Conservation (phyloP, 64 coral and sea anemone species). For the Exaiptasia diaphana region DNA sequence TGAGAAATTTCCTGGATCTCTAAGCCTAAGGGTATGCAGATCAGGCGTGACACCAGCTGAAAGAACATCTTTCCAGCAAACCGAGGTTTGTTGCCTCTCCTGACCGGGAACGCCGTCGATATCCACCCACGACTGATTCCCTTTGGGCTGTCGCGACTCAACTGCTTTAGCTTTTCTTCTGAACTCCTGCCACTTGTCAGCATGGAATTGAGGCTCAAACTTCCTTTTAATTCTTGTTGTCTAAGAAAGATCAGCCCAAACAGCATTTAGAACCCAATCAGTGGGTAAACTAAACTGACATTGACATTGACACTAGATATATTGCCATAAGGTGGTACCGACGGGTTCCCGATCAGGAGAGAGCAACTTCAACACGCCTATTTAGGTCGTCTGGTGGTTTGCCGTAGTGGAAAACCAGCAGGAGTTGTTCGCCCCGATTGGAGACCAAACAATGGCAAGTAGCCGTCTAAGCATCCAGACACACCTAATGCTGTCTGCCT, state of each 20-base stretch:
- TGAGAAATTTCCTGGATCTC: not conserved
- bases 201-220: not conserved
- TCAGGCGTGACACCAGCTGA: not conserved
- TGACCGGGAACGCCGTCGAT: not conserved
- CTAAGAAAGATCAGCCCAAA: not conserved
- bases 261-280: not conserved
- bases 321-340: not conserved
- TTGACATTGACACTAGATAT: not conserved
- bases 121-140: not conserved
- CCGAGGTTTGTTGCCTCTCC: not conserved
- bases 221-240: not conserved
- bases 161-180: not conserved
- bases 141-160: not conserved
- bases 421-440: constrained; percentile 14
- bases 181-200: not conserved
- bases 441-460: not conserved
- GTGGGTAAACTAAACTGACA: not conserved
- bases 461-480: not conserved
- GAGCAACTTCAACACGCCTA: constrained; percentile 33
- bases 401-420: constrained; percentile 3
- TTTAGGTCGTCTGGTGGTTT: constrained; percentile 14
- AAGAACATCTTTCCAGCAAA: not conserved
- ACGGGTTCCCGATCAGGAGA: constrained; percentile 26
- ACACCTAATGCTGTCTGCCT: not conserved
- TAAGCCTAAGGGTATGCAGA: not conserved